These are phyloP conservation scores for Unio pictorum DNA, from an alignment of 2,888 invertebrate species.

Conservation along the genomic window DNA sequence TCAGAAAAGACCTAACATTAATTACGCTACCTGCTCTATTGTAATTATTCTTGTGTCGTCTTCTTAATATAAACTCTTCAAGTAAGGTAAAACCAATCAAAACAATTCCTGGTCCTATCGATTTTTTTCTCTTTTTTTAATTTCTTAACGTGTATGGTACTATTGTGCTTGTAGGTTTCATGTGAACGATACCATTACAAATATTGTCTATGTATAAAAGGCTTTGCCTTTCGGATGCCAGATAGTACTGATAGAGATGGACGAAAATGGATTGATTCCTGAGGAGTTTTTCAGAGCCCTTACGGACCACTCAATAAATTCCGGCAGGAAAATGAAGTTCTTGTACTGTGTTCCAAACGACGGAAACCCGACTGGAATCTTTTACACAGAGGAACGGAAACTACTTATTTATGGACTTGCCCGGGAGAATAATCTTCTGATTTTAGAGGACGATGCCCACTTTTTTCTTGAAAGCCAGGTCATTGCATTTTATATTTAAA, in stretches of 20 bases:
- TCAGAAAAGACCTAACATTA: no score
- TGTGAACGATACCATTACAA: no score
- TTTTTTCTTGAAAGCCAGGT: conserved; percentile 73
- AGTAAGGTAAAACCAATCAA: no score
- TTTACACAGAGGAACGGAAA: conserved; percentile 79
- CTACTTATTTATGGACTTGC: conserved; percentile 82
- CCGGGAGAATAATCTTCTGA: conserved; percentile 83
- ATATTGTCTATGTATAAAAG: conserved; percentile 70
- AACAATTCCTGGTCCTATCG: no score
- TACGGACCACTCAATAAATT: no score
- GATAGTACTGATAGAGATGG: conserved; percentile 80
- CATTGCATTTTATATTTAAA: background rate
- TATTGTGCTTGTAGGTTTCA: no score
- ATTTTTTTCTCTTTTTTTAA: no score
- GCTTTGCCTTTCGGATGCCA: conserved; percentile 80
- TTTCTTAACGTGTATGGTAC: no score
- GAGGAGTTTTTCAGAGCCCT: conserved; percentile 52
- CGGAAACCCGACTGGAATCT: conserved; percentile 83
- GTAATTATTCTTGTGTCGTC: no score
- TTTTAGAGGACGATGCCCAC: conserved; percentile 88
- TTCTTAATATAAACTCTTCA: no score
- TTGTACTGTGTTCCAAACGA: conserved; percentile 85
- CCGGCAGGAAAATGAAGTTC: conserved; percentile 68
- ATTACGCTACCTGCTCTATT: no score
- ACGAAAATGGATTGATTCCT: conserved; percentile 80